phyloP scores from a whole-genome alignment of 2,797 vertebrate species.

The Toxotes lorentzi region DNA sequence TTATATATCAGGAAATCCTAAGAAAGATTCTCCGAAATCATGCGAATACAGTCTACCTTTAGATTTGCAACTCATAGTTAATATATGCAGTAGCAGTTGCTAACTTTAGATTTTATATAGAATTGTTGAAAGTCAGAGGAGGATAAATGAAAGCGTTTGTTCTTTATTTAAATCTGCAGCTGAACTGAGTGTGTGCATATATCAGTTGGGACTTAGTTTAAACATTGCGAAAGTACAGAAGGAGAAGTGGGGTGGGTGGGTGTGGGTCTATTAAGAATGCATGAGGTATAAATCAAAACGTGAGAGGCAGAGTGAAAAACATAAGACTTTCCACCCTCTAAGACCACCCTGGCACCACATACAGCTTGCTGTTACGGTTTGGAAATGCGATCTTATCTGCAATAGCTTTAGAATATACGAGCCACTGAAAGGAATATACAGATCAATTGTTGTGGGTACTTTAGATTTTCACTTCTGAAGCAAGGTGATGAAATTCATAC shows the following conservation, averaged over 20 bases:
- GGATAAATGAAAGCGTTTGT: slow-evolving; percentile 39
- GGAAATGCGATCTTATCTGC: slow-evolving; percentile 64
- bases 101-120: slow-evolving; percentile 5
- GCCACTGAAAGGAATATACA: slow-evolving; percentile 56
- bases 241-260: slow-evolving; percentile 5
- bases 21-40: slow-evolving; percentile 32
- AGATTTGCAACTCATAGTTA: slow-evolving; percentile 17
- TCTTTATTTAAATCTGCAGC: slow-evolving; percentile 38
- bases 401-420: slow-evolving; percentile 57
- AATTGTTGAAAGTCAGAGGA: slow-evolving; percentile 25
- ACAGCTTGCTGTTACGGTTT: slow-evolving; percentile 36
- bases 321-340: slow-evolving; percentile 39
- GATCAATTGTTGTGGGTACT: slow-evolving; percentile 53
- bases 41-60: slow-evolving; percentile 40
- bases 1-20: not conserved
- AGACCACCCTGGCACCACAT: slow-evolving; percentile 38
- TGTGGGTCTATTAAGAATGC: slow-evolving; percentile 65
- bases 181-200: slow-evolving; percentile 5
- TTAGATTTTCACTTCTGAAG: slow-evolving; percentile 54
- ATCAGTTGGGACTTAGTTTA: slow-evolving; percentile 42
- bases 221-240: slow-evolving; percentile 40
- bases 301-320: slow-evolving; percentile 52
- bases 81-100: slow-evolving; percentile 42
- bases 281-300: slow-evolving; percentile 71
- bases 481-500: slow-evolving; percentile 78